Evolutionary conservation across 2,113 vertebrate species (phyloP).

Genomic region (Cochlearius cochlearius): DNA sequence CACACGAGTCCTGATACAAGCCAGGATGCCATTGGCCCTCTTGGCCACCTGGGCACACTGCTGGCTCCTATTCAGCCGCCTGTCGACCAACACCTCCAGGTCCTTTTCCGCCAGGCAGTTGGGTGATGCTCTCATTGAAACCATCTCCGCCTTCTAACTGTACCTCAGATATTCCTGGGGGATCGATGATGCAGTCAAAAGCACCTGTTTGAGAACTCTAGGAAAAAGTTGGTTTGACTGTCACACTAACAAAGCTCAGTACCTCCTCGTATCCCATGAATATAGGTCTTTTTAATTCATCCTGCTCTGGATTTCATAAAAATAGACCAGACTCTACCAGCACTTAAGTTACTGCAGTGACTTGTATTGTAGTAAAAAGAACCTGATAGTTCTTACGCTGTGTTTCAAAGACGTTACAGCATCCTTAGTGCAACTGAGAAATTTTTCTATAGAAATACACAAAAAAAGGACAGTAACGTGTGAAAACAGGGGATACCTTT

Average conservation of each 20-base stretch:
- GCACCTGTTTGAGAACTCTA: neutral
- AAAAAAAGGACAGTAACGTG: accelerated
- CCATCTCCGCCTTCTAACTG: accelerated
- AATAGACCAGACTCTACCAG: neutral
- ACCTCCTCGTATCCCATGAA: neutral
- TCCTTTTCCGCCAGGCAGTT: too few species aligned
- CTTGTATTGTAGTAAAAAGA: neutral
- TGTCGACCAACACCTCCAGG: too few species aligned
- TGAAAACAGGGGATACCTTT: neutral
- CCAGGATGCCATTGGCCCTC: too few species aligned
- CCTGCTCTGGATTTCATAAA: neutral
- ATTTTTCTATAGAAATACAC: neutral
- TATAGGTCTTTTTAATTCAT: neutral
- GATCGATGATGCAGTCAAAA: neutral
- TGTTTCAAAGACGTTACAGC: neutral
- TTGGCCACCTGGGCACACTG: too few species aligned
- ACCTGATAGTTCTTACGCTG: neutral
- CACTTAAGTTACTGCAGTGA: neutral
- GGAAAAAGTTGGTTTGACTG: neutral
- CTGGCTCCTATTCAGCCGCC: too few species aligned
- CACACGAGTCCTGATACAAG: too few species aligned
- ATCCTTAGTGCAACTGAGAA: neutral
- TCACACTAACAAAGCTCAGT: neutral
- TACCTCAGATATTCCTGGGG: neutral
- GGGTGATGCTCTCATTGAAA: neutral